Conservation (phyloP, 1,140 invertebrate species). For the Acromyrmex echinatior region DNA sequence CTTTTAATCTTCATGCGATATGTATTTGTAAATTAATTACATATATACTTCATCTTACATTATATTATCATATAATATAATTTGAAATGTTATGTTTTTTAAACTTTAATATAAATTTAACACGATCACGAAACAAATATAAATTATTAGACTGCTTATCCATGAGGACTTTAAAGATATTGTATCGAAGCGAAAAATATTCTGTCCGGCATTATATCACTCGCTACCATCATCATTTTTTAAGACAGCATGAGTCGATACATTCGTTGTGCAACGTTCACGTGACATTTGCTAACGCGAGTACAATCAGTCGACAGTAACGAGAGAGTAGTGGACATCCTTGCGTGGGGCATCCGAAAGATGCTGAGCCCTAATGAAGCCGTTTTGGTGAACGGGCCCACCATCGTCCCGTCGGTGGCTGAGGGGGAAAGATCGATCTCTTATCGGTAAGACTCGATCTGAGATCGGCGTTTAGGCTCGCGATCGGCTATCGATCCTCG, state of each 20-base stretch:
- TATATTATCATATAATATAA: neutral
- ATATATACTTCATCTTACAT: neutral
- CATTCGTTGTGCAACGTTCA: neutral
- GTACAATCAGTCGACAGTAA: constrained; percentile 71
- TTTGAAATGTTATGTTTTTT: neutral
- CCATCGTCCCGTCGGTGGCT: constrained; percentile 73
- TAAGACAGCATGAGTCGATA: constrained; percentile 20
- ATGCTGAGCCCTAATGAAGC: constrained; percentile 78
- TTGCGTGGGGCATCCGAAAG: constrained; percentile 71
- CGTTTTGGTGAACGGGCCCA: constrained; percentile 75
- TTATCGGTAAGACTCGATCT: constrained; percentile 77
- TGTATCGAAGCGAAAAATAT: constrained; percentile 15
- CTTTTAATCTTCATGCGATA: neutral
- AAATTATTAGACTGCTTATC: neutral
- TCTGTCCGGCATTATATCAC: neutral
- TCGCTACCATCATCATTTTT: neutral
- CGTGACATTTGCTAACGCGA: constrained; percentile 10
- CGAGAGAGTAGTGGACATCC: constrained; percentile 67
- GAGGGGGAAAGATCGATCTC: constrained; percentile 70
- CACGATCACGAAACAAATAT: neutral
- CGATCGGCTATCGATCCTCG: constrained; percentile 72
- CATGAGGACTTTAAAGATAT: neutral
- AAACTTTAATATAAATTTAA: neutral
- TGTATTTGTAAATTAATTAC: neutral
- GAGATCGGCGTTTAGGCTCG: constrained; percentile 70